Base-by-base conservation (phyloP, 1,140 invertebrate species). In the Trichoplusia ni region DNA sequence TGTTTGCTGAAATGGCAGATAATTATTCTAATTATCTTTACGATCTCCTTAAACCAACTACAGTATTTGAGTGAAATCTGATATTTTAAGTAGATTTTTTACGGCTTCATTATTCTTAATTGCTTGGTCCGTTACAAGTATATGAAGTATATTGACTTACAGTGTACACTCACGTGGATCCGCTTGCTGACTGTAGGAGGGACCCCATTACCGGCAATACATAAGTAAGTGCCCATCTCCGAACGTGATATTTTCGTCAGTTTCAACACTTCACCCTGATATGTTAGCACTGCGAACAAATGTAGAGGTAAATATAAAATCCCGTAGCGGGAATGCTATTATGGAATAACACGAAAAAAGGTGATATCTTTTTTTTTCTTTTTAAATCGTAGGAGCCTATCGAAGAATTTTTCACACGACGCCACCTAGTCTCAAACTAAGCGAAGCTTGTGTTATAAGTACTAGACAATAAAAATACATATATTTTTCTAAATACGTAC, bases 221-320 rank as follows among this genome's bases (percentile, higher is more conserved):
- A 97, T 56, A 96, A 91, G 89, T 97, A 97, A 58, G 95, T 95
- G 21, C 95, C 95, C 96, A 98, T 97, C 86, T 97, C 96, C 56
- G 95, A 94, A 70, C 97, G 92, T 65, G 94, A 95, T 81, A 98
- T 95, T 91, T 96, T 96, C 59, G 93, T 93, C 76, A 98, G 90
- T 77, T 94, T 94, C 61, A 98, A 84, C 44, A 95, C 93, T 77
- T 96, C 94, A 35, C 96, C 95, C 73, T 94, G 91, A 74, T 91
- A 93, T 21, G 92, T 91, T 53, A 91, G 84, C 2, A 94, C 94
- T 95, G 92, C 4, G 66, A 74, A 79, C 63, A 86, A 71, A 66
- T 40, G 19, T 27, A 46, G 23, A 1, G 9, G 6, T 13, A 13
- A 4, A 3, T 40, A 7, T 35, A n/a, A n/a, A n/a, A n/a, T n/a